A percentile compares a stretch with the other conserved stretches of the same genome.
These are phyloP conservation scores for Bombyx huttoni DNA, from an alignment of 2,888 invertebrate species.

Conservation along the genomic window DNA sequence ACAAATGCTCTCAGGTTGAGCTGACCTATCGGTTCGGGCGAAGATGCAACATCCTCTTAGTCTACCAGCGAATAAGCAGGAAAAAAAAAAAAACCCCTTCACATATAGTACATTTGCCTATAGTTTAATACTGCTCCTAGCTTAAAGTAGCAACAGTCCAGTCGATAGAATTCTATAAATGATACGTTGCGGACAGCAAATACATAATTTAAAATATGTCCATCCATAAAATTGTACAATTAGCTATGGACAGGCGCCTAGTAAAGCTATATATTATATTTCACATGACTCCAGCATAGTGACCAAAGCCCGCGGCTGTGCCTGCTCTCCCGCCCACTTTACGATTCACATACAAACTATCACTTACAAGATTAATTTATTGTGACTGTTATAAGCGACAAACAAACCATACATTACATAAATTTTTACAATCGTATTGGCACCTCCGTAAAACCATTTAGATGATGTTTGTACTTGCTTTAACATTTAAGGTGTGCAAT, in stretches of 20 bases:
- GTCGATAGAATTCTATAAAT: slow-evolving; percentile 4
- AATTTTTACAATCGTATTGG: neutral
- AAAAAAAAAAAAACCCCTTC: too few species aligned
- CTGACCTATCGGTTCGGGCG: too few species aligned
- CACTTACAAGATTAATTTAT: slow-evolving; percentile 34
- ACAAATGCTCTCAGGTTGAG: too few species aligned
- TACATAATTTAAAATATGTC: slow-evolving; percentile 7
- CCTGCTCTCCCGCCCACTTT: slow-evolving; percentile 18
- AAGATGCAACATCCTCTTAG: too few species aligned
- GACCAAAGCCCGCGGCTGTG: slow-evolving; percentile 19
- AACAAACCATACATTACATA: neutral
- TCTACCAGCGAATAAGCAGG: too few species aligned
- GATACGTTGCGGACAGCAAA: slow-evolving; percentile 14
- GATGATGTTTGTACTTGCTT: too few species aligned
- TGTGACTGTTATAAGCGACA: slow-evolving; percentile 26
- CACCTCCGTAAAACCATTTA: neutral
- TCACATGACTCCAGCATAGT: slow-evolving; percentile 1
- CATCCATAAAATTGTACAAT: neutral
- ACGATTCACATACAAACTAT: slow-evolving; percentile 34
- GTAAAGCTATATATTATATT: slow-evolving; percentile 3
- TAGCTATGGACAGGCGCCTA: neutral
- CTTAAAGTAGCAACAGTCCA: too few species aligned
- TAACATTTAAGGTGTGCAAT: too few species aligned
- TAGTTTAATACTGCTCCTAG: too few species aligned
- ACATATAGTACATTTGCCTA: too few species aligned